Base-by-base conservation (phyloP, 1,140 invertebrate species). In the Bombus polaris region DNA sequence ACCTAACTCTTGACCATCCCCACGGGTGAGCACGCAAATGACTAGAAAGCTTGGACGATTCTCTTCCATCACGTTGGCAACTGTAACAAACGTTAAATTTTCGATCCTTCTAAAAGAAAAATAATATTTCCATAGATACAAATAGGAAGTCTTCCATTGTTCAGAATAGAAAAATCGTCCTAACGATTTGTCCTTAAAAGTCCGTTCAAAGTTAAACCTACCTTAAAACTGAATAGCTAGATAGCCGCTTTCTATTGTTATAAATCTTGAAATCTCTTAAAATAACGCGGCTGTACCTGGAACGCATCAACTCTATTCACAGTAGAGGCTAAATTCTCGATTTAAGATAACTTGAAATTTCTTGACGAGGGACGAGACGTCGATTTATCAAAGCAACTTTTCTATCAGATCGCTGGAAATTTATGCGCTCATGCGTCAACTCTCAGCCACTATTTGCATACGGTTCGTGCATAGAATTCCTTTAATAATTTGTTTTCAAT, bases 261-360 rank as follows among this genome's bases (percentile, higher is more conserved):
- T 92, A 92, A 92, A 93, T 93, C 92, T 92, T 42, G 87, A 92
- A 94, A 93, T 92, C 91, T 91, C 81, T 91, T 90, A 82, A 92
- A 92, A 93, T 94, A 94, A 93, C 89, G 81, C 83, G 12, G 39
- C 65, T 86, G 83, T 82, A 91, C 91, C 92, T 90, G 90, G 28
- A n/a, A n/a, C 28, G 3, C 28, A 62, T 62, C 75, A 80, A 35
- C 32, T 39, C 44, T 32, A 15, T 10, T 47, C n/a, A 5, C 32
- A 15, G 6, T 6, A 8, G n/a, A 62, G 44, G 75, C 78, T 87
- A 85, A 88, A 89, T 90, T 87, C 91, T 90, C 86, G 88, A 91
- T 89, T 91, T 80, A 70, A 87, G 88, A 90, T 90, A 81, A 89
- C 78, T 75, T 6, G 25, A 53, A 15, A 13, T 65, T 42, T 66